Conservation (phyloP, 2,888 invertebrate species). For the Macrosiphum euphorbiae region DNA sequence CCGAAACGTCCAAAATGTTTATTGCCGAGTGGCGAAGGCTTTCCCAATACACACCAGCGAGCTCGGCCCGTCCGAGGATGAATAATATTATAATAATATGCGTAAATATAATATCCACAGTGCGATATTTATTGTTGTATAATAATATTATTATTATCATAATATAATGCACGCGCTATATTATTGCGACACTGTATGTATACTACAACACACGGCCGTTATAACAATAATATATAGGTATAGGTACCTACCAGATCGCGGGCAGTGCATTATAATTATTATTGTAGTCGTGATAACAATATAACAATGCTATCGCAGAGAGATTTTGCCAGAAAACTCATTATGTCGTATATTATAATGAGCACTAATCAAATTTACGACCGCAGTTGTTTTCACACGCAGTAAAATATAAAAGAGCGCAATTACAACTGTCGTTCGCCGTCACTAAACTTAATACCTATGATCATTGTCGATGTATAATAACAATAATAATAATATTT, state of each 20-base stretch:
- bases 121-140: neutral
- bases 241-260: too few species aligned
- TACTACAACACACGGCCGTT: too few species aligned
- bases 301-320: too few species aligned
- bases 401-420: neutral
- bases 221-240: too few species aligned
- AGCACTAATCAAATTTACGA: neutral
- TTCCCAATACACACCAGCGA: neutral
- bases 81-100: neutral
- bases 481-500: too few species aligned
- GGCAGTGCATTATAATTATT: too few species aligned
- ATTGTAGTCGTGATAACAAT: too few species aligned
- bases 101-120: neutral
- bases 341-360: neutral
- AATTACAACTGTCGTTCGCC: neutral
- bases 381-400: neutral
- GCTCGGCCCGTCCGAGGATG: neutral
- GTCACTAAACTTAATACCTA: too few species aligned
- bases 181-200: too few species aligned
- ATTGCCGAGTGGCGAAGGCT: neutral
- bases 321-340: neutral
- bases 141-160: too few species aligned
- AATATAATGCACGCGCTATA: too few species aligned
- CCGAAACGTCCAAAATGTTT: neutral
- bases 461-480: too few species aligned